Conservation (phyloP, 2,113 vertebrate genomes). For the rabbit (Oryctolagus cuniculus) region mOryCun1.1 NC_091438.1:81956001-81956500, state of each 20-base stretch:
- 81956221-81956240: neutral
- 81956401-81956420: too few species aligned
- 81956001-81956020: neutral
- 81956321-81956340: too few species aligned
- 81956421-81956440: too few species aligned
- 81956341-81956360: too few species aligned
- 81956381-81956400: too few species aligned
- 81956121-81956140: slow-evolving; percentile 81
- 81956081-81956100: slow-evolving; percentile 82
- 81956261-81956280: neutral
- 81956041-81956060: slow-evolving; percentile 74
- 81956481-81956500: too few species aligned
- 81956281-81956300: neutral
- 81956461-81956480: too few species aligned
- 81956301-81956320: too few species aligned
- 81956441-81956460: too few species aligned
- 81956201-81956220: neutral
- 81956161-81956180: slow-evolving; percentile 72
- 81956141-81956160: slow-evolving; percentile 83
- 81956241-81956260: neutral
- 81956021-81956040: neutral
- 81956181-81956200: neutral
- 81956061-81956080: slow-evolving; percentile 85
- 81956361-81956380: too few species aligned
- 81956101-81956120: slow-evolving; percentile 86